Evolutionary conservation across 2,797 vertebrate species (phyloP), one percentile per base, ranked within the genome.

Genomic region (Numenius phaeopus): DNA sequence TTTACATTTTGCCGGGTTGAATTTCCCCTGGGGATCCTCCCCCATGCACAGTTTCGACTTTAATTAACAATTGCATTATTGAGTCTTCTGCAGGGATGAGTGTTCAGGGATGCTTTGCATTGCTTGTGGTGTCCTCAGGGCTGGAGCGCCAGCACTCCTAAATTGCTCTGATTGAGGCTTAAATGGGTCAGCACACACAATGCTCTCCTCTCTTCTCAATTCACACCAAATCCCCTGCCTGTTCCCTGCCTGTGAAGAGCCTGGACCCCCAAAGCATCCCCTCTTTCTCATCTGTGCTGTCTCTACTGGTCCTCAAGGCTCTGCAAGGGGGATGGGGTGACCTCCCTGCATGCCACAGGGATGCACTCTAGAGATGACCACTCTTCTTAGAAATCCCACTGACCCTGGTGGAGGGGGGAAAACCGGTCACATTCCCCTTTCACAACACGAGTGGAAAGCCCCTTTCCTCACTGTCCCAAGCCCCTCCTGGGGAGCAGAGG

Each of bases 381-480:
- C 37, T 40, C 79, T 96, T 93, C 96, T 94, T 85, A 95, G 96
- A 92, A 97, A 93, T 82, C 22, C 26, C 42, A 55, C 55, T 94
- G 92, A 89, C 66, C 62, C 62, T 30, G 26, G 46, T 8, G 34
- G 29, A n/a, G 54, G 50, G 37, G 62, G 39, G 47, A 30, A 75
- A 94, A 75, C 37, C 16, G 23, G 0, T 5, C 52, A 70, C 59
- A 66, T 79, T 83, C 34, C 44, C 89, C 89, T 95, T 93, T 95
- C 95, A 92, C 75, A 95, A 87, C 0, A 0, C 1, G 2, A 71
- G 15, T 0, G 94, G 96, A 96, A 97, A 96, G n/a, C 95, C 96
- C 96, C 96, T 92, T 92, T 96, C 50, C 58, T 96, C 78, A 82
- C 26, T 3, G 46, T 73, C 29, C 9, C 0, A 2, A 42, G 32